These are phyloP conservation scores for Platysteira castanea DNA, from an alignment of 2,113 vertebrate genomes.

Conservation along the genomic window DNA sequence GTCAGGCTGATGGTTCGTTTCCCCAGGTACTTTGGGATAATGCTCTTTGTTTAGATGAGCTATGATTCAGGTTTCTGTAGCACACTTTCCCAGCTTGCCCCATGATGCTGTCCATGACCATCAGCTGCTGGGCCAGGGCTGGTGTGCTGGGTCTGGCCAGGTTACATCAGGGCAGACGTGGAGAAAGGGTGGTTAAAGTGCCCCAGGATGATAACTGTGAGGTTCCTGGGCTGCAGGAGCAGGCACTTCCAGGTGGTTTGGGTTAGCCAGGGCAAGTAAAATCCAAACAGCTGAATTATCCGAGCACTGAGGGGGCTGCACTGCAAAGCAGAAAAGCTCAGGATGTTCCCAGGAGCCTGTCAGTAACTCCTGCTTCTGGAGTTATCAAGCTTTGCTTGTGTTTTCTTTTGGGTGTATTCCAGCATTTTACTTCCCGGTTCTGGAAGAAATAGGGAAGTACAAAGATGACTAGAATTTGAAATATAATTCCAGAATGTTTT, in stretches of 20 bases:
- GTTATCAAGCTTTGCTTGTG: not conserved
- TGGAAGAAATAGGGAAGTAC: not conserved
- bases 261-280: not conserved
- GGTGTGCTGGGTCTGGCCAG: not conserved
- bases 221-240: not conserved
- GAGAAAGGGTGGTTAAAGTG: not conserved
- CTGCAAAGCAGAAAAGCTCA: not conserved
- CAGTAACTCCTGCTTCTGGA: not conserved
- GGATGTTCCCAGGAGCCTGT: not conserved
- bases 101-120: not conserved
- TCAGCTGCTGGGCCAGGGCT: not conserved
- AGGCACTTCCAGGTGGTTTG: not conserved
- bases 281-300: not conserved
- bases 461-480: not conserved
- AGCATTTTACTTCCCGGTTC: not conserved
- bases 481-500: not conserved
- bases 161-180: not conserved
- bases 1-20: not conserved
- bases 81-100: not conserved
- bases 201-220: not conserved
- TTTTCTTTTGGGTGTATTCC: not conserved
- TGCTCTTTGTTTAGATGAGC: not conserved
- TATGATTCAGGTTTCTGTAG: not conserved
- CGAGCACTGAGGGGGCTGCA: not conserved
- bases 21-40: not conserved